These are phyloP conservation scores for Drosophila arizonae DNA, from an alignment of 1,140 invertebrate species.

Conservation along the genomic window DNA sequence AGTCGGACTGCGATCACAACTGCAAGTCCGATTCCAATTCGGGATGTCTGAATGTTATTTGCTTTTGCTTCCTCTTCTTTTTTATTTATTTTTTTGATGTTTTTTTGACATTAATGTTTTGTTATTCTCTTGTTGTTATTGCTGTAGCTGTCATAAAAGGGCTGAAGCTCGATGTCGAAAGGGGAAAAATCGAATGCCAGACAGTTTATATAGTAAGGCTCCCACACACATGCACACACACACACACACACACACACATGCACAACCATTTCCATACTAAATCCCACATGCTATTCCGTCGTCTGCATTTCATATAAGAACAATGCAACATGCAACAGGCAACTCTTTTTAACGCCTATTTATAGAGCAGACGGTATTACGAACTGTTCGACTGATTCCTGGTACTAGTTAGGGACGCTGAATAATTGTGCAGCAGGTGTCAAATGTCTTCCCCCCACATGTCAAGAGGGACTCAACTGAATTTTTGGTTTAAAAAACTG, in stretches of 20 bases:
- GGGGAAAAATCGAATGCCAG: slow-evolving; percentile 9
- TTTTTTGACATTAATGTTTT: slow-evolving; percentile 80
- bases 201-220: slow-evolving; percentile 17
- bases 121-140: slow-evolving; percentile 60
- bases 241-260: slow-evolving; percentile 32
- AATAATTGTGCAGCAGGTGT: slow-evolving; percentile 79
- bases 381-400: slow-evolving; percentile 42
- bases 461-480: slow-evolving; percentile 35
- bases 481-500: neutral
- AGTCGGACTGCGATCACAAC: slow-evolving; percentile 1
- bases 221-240: slow-evolving; percentile 38
- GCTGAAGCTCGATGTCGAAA: slow-evolving; percentile 21
- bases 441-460: slow-evolving; percentile 62
- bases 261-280: slow-evolving; percentile 14
- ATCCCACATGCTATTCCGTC: slow-evolving; percentile 51
- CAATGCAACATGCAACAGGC: slow-evolving; percentile 49
- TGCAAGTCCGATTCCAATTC: slow-evolving; percentile 9
- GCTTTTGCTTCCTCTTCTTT: neutral
- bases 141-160: slow-evolving; percentile 69
- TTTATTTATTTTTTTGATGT: slow-evolving; percentile 59
- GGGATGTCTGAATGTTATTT: slow-evolving; percentile 33
- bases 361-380: slow-evolving; percentile 41
- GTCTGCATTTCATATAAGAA: slow-evolving; percentile 51
- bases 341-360: slow-evolving; percentile 71
- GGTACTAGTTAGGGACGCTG: slow-evolving; percentile 64